A percentile compares a stretch with the other conserved stretches of the same genome.
These are phyloP conservation scores for Eucera pruinosa DNA, from an alignment of 2,888 invertebrate genomes.

Conservation along the genomic window DNA sequence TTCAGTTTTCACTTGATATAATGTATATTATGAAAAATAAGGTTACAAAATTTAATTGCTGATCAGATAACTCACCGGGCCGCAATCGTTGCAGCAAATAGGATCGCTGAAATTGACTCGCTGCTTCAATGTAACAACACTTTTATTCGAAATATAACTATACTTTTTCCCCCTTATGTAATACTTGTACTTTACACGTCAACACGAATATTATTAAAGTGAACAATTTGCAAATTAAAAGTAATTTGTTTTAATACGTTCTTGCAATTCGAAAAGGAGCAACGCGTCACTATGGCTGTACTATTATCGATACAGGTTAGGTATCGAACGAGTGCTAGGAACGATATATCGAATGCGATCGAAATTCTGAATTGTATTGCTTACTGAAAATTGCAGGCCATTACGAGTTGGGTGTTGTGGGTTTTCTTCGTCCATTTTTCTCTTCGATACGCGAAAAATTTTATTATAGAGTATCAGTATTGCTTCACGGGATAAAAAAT, in stretches of 20 bases:
- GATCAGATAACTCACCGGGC: no score
- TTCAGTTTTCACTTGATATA: neutral
- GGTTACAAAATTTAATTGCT: neutral
- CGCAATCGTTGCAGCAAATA: no score
- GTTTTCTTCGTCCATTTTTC: constrained; percentile 15
- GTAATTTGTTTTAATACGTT: neutral
- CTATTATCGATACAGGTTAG: neutral
- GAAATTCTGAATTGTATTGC: constrained; percentile 2
- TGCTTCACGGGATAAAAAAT: constrained; percentile 49
- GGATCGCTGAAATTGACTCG: no score
- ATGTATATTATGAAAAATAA: neutral
- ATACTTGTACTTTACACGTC: neutral
- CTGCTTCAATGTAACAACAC: no score
- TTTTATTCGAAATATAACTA: no score
- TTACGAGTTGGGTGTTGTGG: constrained; percentile 8
- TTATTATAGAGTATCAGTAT: constrained; percentile 20
- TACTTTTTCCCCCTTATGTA: no score
- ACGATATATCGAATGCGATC: constrained; percentile 33
- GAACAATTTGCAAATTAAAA: constrained; percentile 6
- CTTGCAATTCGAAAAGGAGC: neutral
- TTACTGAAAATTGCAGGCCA: neutral
- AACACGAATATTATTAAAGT: neutral
- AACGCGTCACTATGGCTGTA: neutral
- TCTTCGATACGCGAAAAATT: constrained; percentile 6
- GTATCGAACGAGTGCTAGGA: constrained; percentile 14